phyloP scores from a whole-genome alignment of 2,888 invertebrate genomes.

The Caenorhabditis zanzibari region DNA sequence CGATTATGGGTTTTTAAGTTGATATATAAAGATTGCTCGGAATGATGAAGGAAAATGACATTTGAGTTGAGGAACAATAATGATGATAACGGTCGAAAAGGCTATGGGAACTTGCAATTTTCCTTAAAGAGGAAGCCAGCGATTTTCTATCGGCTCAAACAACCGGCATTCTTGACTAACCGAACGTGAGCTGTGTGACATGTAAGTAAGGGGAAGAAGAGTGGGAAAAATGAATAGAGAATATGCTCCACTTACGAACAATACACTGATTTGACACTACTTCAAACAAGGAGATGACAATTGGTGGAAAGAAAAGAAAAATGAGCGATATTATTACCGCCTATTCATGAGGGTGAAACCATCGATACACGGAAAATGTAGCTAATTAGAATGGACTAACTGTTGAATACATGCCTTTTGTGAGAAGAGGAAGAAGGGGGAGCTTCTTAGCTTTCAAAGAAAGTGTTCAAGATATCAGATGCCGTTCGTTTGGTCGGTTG shows the following conservation, averaged over 20 bases:
- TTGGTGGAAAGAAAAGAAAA: conserved; percentile 28
- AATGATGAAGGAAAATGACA: conserved; percentile 21
- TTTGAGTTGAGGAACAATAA: conserved; percentile 4
- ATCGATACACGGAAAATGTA: conserved; percentile 17
- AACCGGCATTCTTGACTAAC: conserved; percentile 16
- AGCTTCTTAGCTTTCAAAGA: background rate
- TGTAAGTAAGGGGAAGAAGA: conserved; percentile 16
- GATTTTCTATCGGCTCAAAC: conserved; percentile 30
- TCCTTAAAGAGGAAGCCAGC: conserved; percentile 33
- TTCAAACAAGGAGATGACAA: conserved; percentile 23
- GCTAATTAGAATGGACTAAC: conserved; percentile 41
- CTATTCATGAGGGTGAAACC: conserved; percentile 47
- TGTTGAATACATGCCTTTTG: background rate
- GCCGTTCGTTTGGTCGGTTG: background rate
- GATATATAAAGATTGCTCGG: background rate
- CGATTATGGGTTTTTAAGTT: background rate
- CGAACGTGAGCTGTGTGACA: conserved; percentile 50
- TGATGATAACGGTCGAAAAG: conserved; percentile 24
- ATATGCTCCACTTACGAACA: conserved; percentile 21
- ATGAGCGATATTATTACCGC: conserved; percentile 34
- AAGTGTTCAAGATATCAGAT: conserved; percentile 17
- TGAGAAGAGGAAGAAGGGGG: conserved; percentile 1
- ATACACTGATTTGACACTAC: conserved; percentile 17
- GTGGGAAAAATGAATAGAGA: conserved; percentile 15
- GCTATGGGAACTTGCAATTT: conserved; percentile 47